Base-by-base conservation (phyloP, 2,113 vertebrate species). In the Rhinogobius similis region DNA sequence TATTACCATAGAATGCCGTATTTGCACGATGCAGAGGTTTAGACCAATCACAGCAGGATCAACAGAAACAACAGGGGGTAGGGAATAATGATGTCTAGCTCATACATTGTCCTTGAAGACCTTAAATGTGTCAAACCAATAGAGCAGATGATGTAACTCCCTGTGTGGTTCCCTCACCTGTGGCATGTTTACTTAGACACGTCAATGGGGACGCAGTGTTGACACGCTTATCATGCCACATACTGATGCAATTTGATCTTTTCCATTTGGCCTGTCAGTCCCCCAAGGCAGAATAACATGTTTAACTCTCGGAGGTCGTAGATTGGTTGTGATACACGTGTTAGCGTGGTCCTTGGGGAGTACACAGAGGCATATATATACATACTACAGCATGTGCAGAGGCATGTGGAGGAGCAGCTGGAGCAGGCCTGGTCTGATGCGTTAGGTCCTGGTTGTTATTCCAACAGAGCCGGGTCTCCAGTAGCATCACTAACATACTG, bases 401-500 rank as follows among this genome's bases (percentile, higher is more conserved):
- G 2, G 50, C 61, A 65, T 52, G 67, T 4, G n/a, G 69, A 4
- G 18, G 41, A 39, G 36, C 29, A 71, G 39, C 56, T 68, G 53
- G 68, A 66, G n/a, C 36, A 59, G 64, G 72, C 67, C 75, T 70
- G 61, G 70, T 55, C 69, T 58, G 90, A 69, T 82, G 90, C 73
- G 61, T 16, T 88, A 67, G 90, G 95, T 92, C 44, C 93, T 93
- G 95, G 93, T 92, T 98, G 96, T 98, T 97, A 98, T 96, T 96
- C 96, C 97, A 93, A 98, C 97, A 98, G 96, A 93, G 95, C 96
- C 76, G 94, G 91, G 92, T 96, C 97, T 95, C 97, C 97, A 97
- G 96, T 94, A 91, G 88, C 92, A 67, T 92, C 81, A 91, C 84
- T 95, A 90, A 92, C 92, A 95, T 93, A 97, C 97, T 98, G 97